Evolutionary conservation across 2,113 vertebrate genomes (phyloP), one percentile per base, ranked within the genome.

Genomic region (Phainopepla nitens): DNA sequence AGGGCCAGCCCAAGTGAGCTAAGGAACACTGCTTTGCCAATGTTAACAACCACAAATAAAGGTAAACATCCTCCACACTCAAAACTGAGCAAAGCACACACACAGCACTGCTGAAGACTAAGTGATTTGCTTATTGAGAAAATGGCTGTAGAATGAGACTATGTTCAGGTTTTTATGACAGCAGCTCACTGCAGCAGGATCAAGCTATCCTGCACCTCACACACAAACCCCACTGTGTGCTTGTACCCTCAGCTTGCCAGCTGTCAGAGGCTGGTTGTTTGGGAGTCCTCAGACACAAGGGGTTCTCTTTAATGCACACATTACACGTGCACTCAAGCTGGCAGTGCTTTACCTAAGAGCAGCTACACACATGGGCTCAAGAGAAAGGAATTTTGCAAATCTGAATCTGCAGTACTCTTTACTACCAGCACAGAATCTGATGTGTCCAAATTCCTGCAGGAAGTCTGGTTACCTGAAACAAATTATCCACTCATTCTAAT

Each of bases 71-170:
- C 53, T 13, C 49, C 36, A 23, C 19, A 3, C 28, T 15, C 73
- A 60, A 68, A 71, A 44, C 0, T 3, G 11, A 88, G 49, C 61
- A 20, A n/a, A 87, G 69, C 78, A 35, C 12, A 19, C 78, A 35
- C 12, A 19, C 39, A 25, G 47, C 31, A 28, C 3, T 1, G 1
- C 44, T 60, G 12, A 21, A 78, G n/a, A n/a, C 10, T 1, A 20
- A 65, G 29, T 3, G 15, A 73, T 17, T 11, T 41, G 15, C 15
- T 62, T 16, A 28, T 5, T 6, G 0, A 29, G 29, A 70, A 83
- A 22, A 7, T 7, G 10, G 24, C 4, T 65, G 36, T 2, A 60
- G 33, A 76, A 27, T 14, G 2, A 35, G n/a, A 64, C 20, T 5
- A 17, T 2, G 47, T 4, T 10, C 71, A 82, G 28, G 35, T 28